Evolutionary conservation across 2,113 vertebrate genomes (phyloP).

Genomic region (Chrysemys picta): DNA sequence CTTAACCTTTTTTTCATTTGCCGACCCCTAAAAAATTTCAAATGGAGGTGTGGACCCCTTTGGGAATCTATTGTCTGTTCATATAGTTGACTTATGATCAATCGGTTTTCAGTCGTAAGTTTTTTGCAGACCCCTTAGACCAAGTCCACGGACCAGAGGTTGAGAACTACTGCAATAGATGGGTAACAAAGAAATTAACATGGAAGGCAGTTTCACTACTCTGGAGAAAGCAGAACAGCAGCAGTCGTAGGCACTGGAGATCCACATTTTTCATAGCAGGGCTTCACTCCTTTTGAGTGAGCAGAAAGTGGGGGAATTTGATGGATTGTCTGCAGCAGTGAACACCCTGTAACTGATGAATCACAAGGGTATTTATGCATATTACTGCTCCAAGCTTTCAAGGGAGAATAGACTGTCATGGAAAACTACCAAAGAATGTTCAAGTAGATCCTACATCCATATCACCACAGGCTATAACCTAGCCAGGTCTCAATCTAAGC

Average conservation of each 20-base stretch:
- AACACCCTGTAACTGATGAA: neutral
- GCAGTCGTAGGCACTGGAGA: neutral
- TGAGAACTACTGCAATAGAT: neutral
- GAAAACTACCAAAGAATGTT: neutral
- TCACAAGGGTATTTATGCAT: accelerated
- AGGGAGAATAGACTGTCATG: neutral
- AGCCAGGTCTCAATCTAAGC: neutral
- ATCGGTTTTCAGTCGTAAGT: no score
- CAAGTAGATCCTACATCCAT: accelerated
- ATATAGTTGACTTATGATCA: no score
- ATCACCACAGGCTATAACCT: neutral
- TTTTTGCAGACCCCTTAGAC: no score
- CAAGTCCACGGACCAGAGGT: no score
- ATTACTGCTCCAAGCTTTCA: neutral
- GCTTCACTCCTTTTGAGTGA: neutral
- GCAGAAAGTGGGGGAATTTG: neutral
- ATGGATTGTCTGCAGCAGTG: neutral
- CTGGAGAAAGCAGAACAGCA: neutral
- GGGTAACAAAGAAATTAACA: neutral
- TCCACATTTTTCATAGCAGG: neutral
- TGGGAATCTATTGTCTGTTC: no score
- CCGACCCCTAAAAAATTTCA: no score
- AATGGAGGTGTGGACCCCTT: no score
- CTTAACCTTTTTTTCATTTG: neutral
- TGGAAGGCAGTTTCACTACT: neutral